Percentiles rank a stretch among this genome's conserved stretches.
phyloP scores from a whole-genome alignment of 2,113 vertebrate genomes.

The Reinhardtius hippoglossoides region DNA sequence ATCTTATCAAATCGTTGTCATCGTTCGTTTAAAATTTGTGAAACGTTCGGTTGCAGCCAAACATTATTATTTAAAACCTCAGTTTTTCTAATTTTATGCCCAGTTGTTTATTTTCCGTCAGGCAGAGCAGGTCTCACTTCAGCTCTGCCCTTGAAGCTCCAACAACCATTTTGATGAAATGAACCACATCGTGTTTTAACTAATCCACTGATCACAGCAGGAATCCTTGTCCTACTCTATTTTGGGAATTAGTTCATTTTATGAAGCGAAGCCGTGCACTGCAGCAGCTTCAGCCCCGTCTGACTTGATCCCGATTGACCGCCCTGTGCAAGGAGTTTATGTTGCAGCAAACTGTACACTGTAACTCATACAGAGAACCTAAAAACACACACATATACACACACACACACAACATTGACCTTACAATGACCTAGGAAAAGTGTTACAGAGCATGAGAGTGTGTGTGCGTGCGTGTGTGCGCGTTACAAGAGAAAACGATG shows the following conservation, averaged over 20 bases:
- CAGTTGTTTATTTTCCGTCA: not conserved
- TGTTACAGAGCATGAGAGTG: slow-evolving; percentile 9
- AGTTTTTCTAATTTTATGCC: slow-evolving; percentile 30
- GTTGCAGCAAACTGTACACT: slow-evolving; percentile 37
- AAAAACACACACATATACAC: not conserved
- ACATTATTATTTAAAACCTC: slow-evolving; percentile 2
- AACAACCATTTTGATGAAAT: slow-evolving; percentile 26
- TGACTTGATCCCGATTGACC: slow-evolving; percentile 29
- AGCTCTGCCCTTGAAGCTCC: slow-evolving; percentile 43
- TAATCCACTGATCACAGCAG: slow-evolving; percentile 39
- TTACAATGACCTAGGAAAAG: slow-evolving; percentile 46
- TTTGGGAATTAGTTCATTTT: slow-evolving; percentile 41
- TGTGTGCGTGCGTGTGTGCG: slow-evolving; percentile 24
- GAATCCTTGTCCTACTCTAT: slow-evolving; percentile 21
- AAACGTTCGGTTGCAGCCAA: not conserved
- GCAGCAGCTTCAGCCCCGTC: not conserved
- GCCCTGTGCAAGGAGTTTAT: slow-evolving; percentile 1
- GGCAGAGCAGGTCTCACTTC: slow-evolving; percentile 20
- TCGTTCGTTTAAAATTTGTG: slow-evolving; percentile 9
- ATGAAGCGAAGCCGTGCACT: slow-evolving; percentile 2
- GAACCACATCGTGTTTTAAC: slow-evolving; percentile 21
- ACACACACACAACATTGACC: slow-evolving; percentile 10
- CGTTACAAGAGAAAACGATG: slow-evolving; percentile 43
- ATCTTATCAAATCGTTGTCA: not conserved
- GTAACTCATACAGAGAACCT: slow-evolving; percentile 15